Conservation (phyloP, 2,888 invertebrate genomes). For the Pristionchus entomophagus region DNA sequence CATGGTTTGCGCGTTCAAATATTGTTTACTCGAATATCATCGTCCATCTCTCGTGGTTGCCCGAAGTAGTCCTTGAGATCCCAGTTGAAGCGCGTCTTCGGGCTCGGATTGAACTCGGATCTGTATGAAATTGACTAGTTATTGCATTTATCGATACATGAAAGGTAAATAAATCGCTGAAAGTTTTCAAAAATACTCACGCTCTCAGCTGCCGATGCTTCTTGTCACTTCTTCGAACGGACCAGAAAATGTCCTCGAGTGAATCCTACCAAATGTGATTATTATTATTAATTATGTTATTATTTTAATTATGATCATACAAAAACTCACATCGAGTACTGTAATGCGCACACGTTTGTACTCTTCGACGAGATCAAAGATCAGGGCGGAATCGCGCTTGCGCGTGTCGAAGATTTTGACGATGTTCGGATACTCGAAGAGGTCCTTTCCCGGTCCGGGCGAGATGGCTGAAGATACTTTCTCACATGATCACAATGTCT, state of each 20-base stretch:
- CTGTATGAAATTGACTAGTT: background rate
- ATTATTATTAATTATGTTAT: background rate
- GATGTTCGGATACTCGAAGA: conserved; percentile 29
- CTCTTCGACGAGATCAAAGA: conserved; percentile 37
- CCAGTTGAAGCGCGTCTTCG: background rate
- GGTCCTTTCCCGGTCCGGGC: conserved; percentile 2
- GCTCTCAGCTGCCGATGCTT: conserved; percentile 38
- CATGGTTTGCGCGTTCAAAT: background rate
- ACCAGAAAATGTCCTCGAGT: background rate
- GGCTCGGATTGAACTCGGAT: conserved; percentile 34
- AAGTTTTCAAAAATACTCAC: background rate
- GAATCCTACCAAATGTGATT: background rate
- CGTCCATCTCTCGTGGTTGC: background rate
- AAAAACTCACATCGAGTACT: background rate
- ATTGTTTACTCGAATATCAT: background rate
- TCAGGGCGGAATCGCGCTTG: background rate
- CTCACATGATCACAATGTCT: no score
- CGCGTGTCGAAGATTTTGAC: conserved; percentile 25
- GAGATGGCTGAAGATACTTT: background rate
- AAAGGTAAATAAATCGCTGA: background rate
- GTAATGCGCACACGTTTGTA: conserved; percentile 18
- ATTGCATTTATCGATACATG: background rate
- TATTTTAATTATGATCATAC: background rate
- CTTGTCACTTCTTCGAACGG: conserved; percentile 15
- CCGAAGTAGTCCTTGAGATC: background rate